These are phyloP conservation scores for Papilio protenor DNA, from an alignment of 2,888 invertebrate species.

Conservation along the genomic window DNA sequence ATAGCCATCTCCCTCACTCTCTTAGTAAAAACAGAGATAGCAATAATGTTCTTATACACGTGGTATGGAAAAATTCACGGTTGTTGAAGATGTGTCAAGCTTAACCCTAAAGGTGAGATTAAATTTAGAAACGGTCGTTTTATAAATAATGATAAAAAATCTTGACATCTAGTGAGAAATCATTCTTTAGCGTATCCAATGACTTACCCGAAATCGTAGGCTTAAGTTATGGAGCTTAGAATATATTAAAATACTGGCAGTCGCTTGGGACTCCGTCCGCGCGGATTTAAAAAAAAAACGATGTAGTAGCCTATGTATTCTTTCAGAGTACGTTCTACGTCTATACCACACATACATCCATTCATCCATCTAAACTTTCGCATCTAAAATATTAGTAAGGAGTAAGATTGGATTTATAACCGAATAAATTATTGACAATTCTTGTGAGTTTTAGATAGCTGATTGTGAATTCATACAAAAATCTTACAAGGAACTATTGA, in stretches of 20 bases:
- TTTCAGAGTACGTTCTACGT: no score
- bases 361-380: background rate
- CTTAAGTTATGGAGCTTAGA: conserved; percentile 1
- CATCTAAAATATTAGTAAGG: background rate
- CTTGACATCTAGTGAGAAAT: conserved; percentile 8
- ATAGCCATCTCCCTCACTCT: background rate
- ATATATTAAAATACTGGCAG: background rate
- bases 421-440: no score
- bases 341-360: no score
- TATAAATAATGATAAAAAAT: conserved; percentile 21
- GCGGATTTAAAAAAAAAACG: no score
- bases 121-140: conserved; percentile 19
- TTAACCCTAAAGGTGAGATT: conserved; percentile 30
- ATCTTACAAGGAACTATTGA: no score
- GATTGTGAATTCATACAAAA: no score
- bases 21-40: background rate
- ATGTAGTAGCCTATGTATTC: no score
- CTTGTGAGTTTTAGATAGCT: no score
- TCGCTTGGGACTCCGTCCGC: no score
- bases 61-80: background rate
- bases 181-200: conserved; percentile 13
- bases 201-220: background rate
- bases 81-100: conserved; percentile 4
- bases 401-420: no score
- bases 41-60: background rate